These are phyloP conservation scores for Blastobasis lacticolella DNA, from an alignment of 2,888 invertebrate genomes.

Conservation along the genomic window DNA sequence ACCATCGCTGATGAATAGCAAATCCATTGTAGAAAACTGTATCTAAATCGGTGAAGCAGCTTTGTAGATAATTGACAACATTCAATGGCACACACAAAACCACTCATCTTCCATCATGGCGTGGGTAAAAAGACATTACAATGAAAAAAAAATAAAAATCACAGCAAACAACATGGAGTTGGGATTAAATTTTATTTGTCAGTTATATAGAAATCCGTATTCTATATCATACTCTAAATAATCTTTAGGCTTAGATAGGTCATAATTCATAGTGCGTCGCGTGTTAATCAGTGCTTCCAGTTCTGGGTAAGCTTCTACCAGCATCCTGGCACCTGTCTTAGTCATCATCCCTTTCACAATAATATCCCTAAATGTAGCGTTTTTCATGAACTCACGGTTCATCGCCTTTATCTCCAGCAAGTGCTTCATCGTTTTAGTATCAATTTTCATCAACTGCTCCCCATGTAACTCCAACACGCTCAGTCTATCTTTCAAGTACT, in stretches of 20 bases:
- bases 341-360: constrained; percentile 42
- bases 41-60: too few relatives aligned
- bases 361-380: constrained; percentile 46
- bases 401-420: constrained; percentile 32
- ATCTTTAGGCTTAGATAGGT: constrained; percentile 11
- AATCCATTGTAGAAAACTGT: too few relatives aligned
- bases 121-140: too few relatives aligned
- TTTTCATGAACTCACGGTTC: constrained; percentile 37
- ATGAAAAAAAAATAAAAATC: too few relatives aligned
- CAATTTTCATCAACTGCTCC: constrained; percentile 37
- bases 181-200: neutral
- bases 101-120: too few relatives aligned
- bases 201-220: constrained; percentile 49
- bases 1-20: too few relatives aligned
- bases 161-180: too few relatives aligned
- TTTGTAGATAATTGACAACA: too few relatives aligned
- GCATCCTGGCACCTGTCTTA: constrained; percentile 26
- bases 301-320: constrained; percentile 46
- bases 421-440: constrained; percentile 26
- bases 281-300: constrained; percentile 15
- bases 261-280: too few relatives aligned
- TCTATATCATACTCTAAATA: constrained; percentile 49
- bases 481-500: constrained; percentile 44
- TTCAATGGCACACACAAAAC: too few relatives aligned
- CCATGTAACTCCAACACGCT: constrained; percentile 44